Base-by-base conservation (phyloP, 2,113 vertebrate genomes). In the Sceloporus tristichus region DNA sequence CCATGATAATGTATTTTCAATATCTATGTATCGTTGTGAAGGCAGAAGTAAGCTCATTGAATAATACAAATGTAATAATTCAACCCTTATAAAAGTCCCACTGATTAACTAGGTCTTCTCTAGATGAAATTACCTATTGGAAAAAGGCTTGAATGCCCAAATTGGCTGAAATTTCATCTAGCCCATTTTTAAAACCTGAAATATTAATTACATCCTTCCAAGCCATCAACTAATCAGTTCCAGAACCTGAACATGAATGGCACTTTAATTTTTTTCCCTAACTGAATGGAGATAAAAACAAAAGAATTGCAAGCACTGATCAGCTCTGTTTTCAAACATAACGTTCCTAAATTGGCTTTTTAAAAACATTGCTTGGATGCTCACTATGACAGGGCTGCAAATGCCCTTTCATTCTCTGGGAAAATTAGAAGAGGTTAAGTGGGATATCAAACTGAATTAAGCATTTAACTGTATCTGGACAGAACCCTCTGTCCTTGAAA, bases 241-340 rank as follows among this genome's bases (percentile, higher is more conserved):
- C 68, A 84, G 68, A 73, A 73, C 42, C 16, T 84, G 70, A 73
- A 84, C 29, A 56, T 73, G n/a, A 84, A 68, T 21, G 82, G 34
- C 66, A 71, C 29, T 48, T 53, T n/a, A 70, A 48, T 70, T 40
- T n/a, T n/a, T 16, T 65, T 34, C 34, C 34, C 65, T 42, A 73
- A 54, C 23, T 53, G 16, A 21, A 42, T 82, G 40, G 34, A 82
- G 34, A 56, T 34, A 7, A 25, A 82, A 82, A 38, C 40, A 14
- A 78, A 78, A 78, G 42, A 53, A 53, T 25, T 25, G 79, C 19
- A n/a, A 83, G 66, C 21, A n/a, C 65, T n/a, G 65, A 71, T 83
- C 29, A 71, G 16, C 11, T 83, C 81, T 83, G 81, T 70, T 70
- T 83, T 83, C 65, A 83, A 82, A 82, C 40, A 82, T 42, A 68